Percentiles rank a stretch among this genome's conserved stretches.
Evolutionary conservation across 1,140 invertebrate species (phyloP).

Genomic region (Hormaphis cornu): DNA sequence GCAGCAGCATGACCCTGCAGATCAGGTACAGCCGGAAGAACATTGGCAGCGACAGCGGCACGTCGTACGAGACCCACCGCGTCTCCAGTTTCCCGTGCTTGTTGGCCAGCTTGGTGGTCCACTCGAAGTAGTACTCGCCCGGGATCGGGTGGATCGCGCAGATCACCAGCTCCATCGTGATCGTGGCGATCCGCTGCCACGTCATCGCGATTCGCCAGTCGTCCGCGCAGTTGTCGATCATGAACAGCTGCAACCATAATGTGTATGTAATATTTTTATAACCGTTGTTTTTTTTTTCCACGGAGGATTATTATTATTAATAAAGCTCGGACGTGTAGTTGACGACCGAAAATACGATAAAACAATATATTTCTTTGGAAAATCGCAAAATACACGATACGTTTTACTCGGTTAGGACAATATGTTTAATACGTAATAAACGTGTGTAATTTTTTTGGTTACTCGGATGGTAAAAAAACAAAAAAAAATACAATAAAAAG

Average conservation of each 20-base stretch:
- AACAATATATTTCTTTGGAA: no score
- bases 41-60: conserved; percentile 96
- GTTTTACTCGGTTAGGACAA: no score
- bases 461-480: no score
- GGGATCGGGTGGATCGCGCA: conserved; percentile 97
- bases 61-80: conserved; percentile 85
- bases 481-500: no score
- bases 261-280: conserved; percentile 38
- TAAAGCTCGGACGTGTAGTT: no score
- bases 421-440: no score
- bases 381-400: no score
- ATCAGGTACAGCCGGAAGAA: conserved; percentile 98
- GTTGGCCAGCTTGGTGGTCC: conserved; percentile 91
- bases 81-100: conserved; percentile 74
- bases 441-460: no score
- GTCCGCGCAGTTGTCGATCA: conserved; percentile 99
- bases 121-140: conserved; percentile 88
- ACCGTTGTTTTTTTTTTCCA: neutral
- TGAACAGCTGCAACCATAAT: conserved; percentile 93
- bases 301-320: no score
- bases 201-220: conserved; percentile 99
- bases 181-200: conserved; percentile 87
- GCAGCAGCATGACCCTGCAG: conserved; percentile 96
- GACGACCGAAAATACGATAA: no score
- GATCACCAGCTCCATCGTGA: conserved; percentile 82